Evolutionary conservation across 2,113 vertebrate species (phyloP), one percentile per base, ranked within the genome.

Genomic region (Polypterus bichir): DNA sequence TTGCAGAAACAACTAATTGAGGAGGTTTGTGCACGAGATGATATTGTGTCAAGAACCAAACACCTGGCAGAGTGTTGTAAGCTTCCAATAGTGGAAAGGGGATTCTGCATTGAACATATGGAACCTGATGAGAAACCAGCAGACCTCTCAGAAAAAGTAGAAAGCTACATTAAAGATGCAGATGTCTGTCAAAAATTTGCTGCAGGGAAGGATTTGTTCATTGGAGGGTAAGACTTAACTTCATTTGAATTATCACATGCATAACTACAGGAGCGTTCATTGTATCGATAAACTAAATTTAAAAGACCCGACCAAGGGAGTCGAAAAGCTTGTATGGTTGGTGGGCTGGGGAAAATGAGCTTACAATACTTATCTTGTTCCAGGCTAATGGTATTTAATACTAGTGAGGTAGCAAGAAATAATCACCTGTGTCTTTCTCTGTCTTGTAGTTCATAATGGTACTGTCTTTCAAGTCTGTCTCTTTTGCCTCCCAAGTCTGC

Each of bases 31-130:
- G 5, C 56, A 44, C 44, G 9, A 45, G 27, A 58, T 44, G 56
- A 58, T 5, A 4, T 45, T 9, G 7, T 58, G 56, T 7, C 56
- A 6, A 44, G 56, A 44, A 58, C 56, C 44, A 58, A 58, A 45
- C 56, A 58, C 44, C 44, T 58, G 11, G 56, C 56, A 44, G 56
- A 58, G 44, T 58, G 56, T 9, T 58, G 56, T 9, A 58, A 58
- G 56, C n/a, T 5, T 7, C 44, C 56, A 8, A 45, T 58, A 44
- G 46, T 58, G 4, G 56, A 58, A 3, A 27, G 27, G 3, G 56
- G 56, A 9, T 27, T 3, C 5, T 58, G 56, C 44, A 58, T 58
- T 58, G 56, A 58, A 44, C 44, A 45, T 8, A 58, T 58, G 27
- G 44, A 58, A 45, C 44, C 56, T 7, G 56, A 58, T 58, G 56